phyloP scores from a whole-genome alignment of 2,888 invertebrate species.

The Dryococelus australis region DNA sequence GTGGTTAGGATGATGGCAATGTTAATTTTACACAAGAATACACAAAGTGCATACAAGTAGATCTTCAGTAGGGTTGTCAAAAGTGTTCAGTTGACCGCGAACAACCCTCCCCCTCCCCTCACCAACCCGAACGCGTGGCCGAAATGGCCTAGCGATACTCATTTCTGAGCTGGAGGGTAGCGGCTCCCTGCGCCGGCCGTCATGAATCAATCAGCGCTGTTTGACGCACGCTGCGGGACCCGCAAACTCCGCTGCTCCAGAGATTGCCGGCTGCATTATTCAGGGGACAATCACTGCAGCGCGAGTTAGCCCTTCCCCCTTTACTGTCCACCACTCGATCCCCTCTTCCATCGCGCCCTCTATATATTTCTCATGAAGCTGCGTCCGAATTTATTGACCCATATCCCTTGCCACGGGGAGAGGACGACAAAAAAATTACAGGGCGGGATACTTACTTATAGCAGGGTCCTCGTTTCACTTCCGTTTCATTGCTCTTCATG shows the following conservation, averaged over 20 bases:
- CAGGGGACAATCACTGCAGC: conserved; percentile 3
- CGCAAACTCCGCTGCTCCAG: background rate
- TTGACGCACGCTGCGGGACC: background rate
- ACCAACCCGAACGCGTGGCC: too few relatives aligned
- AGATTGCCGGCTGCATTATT: conserved; percentile 16
- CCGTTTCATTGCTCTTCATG: background rate
- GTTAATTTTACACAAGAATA: too few relatives aligned
- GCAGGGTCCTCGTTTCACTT: background rate
- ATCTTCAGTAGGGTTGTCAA: too few relatives aligned
- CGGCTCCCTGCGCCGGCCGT: background rate
- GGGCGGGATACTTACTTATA: background rate
- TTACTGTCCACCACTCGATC: background rate
- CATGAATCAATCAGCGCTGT: conserved; percentile 10
- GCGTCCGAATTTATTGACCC: conserved; percentile 1
- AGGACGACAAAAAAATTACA: background rate
- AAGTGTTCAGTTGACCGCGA: too few relatives aligned
- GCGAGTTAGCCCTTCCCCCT: background rate
- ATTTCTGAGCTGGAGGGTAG: too few relatives aligned
- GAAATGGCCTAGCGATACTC: too few relatives aligned
- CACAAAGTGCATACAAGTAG: too few relatives aligned
- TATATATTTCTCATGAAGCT: conserved; percentile 16
- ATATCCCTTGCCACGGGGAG: background rate
- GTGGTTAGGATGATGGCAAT: too few relatives aligned
- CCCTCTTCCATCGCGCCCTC: background rate
- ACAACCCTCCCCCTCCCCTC: too few relatives aligned